These are phyloP conservation scores for Sinosuthora webbiana DNA, from an alignment of 2,113 vertebrate genomes.

Conservation along the genomic window DNA sequence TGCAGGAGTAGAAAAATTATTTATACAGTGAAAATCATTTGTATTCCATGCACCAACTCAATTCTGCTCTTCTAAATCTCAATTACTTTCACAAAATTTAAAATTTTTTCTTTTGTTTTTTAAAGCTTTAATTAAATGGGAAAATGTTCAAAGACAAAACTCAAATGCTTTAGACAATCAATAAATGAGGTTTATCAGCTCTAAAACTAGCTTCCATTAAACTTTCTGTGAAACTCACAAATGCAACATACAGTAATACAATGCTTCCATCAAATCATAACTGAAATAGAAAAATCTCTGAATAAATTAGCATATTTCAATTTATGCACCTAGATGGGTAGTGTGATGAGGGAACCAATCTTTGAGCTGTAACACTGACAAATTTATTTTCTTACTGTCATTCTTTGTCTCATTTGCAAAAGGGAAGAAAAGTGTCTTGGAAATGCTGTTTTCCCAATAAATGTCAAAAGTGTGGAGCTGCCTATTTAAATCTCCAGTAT, in stretches of 20 bases:
- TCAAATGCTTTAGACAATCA: background rate
- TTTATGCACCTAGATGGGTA: background rate
- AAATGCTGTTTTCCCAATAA: background rate
- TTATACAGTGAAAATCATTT: background rate
- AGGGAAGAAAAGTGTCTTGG: background rate
- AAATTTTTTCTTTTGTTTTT: background rate
- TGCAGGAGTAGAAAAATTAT: background rate
- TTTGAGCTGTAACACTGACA: background rate
- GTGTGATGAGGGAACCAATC: background rate
- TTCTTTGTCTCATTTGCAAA: background rate
- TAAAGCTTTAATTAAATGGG: background rate
- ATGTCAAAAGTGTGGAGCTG: background rate
- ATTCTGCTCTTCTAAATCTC: background rate
- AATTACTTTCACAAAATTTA: background rate
- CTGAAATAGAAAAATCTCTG: background rate
- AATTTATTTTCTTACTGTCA: background rate
- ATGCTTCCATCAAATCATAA: background rate
- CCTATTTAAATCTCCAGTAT: background rate
- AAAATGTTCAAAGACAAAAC: background rate
- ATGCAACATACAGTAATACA: background rate
- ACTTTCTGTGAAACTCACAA: background rate
- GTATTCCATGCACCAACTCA: background rate
- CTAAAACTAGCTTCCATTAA: background rate
- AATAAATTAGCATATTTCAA: background rate
- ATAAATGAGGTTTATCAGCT: background rate